Percentiles rank a stretch among this genome's conserved stretches.
These are phyloP conservation scores for Athripsodes cinereus DNA, from an alignment of 2,888 invertebrate genomes.

Conservation along the genomic window DNA sequence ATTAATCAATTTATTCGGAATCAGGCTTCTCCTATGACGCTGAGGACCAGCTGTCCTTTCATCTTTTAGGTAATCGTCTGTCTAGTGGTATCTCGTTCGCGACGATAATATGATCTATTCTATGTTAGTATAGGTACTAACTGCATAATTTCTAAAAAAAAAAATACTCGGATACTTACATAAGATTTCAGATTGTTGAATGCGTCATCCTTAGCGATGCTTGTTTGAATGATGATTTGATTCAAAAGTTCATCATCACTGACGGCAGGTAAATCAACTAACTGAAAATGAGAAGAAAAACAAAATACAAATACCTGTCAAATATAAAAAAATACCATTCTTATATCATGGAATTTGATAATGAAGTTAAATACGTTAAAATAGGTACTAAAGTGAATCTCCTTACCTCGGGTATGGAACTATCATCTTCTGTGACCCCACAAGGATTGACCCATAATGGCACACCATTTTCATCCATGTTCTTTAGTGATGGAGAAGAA, in stretches of 20 bases:
- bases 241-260: conserved; percentile 37
- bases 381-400: too few species aligned
- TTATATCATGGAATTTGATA: too few species aligned
- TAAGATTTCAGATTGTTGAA: conserved; percentile 40
- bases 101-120: too few species aligned
- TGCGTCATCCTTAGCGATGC: conserved; percentile 38
- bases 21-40: too few species aligned
- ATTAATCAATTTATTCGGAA: too few species aligned
- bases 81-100: too few species aligned
- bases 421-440: conserved; percentile 35
- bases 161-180: conserved; percentile 37
- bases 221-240: conserved; percentile 39
- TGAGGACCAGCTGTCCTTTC: too few species aligned
- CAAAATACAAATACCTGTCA: neutral
- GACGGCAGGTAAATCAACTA: conserved; percentile 30
- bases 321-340: too few species aligned
- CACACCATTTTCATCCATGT: conserved; percentile 19
- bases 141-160: neutral
- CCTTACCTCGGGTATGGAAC: too few species aligned
- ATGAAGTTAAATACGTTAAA: too few species aligned
- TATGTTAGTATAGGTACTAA: too few species aligned
- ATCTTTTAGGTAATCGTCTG: too few species aligned
- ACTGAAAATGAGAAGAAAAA: conserved; percentile 8
- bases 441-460: conserved; percentile 50
- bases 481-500: neutral